Base-by-base conservation (phyloP, 2,888 invertebrate species). In the Polietes domitor region DNA sequence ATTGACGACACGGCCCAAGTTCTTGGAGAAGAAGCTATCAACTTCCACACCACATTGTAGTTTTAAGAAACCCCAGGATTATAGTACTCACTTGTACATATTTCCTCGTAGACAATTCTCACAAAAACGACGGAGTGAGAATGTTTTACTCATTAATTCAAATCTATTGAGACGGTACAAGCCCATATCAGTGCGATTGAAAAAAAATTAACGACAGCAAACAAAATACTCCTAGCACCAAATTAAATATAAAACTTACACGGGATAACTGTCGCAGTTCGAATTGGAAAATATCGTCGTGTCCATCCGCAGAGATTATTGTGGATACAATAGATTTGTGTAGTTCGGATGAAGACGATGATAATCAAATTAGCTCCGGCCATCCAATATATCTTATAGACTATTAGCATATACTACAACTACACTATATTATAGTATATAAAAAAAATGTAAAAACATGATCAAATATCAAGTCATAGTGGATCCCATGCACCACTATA, bases 251-350 rank as follows among this genome's bases (percentile, higher is more conserved):
- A 77, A 91, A 91, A 87, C 86, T 91, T 76, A 91, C 91, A 74
- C 91, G 91, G 73, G 91, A 91, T 81, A 89, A 89, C 83, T 88
- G 91, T 43, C 88, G 88, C 21, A 91, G 89, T 81, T 90, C 90
- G 50, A 91, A 90, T 83, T 91, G 91, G 91, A 90, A 91, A 83
- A 91, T 91, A 84, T 91, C 91, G 12, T 89, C 91, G 15, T 88
- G 87, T 21, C 86, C 87, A 24, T 86, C 91, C 21, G 88, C 85
- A n/a, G 91, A 91, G 85, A 89, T 91, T 37, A 89, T 92, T 92
- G 94, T 94, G 88, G 92, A 92, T 86, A 94, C 94, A 89, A 95
- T 95, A 87, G 94, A 95, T 89, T 93, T 95, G 89, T 95, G 95
- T 90, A 95, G 93, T 7, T 93, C 95, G 1, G 95, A 95, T 80